Percentiles rank a stretch among this genome's conserved stretches.
phyloP scores from a whole-genome alignment of 1,140 invertebrate species.

The Drosophila tropicalis region DNA sequence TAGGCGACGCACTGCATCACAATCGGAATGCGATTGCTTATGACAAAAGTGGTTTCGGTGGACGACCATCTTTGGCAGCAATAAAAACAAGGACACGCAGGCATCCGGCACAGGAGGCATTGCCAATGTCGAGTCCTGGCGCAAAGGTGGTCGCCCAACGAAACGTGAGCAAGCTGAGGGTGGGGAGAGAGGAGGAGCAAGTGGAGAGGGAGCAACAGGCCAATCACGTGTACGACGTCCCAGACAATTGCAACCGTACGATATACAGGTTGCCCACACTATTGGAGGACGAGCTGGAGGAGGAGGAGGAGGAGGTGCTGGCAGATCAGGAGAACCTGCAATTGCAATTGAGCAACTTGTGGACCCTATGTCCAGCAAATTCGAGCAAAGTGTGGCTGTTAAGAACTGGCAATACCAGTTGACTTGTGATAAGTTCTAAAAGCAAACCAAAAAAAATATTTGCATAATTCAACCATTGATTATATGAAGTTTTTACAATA shows the following conservation, averaged over 20 bases:
- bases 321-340: conserved; percentile 44
- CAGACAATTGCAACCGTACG: conserved; percentile 69
- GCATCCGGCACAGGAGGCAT: conserved; percentile 55
- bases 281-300: conserved; percentile 34
- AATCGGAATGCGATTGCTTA: conserved; percentile 63
- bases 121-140: conserved; percentile 74
- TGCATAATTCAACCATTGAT: conserved; percentile 10
- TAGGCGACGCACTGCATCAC: conserved; percentile 36
- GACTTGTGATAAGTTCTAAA: conserved; percentile 80
- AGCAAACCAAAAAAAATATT: conserved; percentile 47
- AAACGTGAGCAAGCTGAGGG: conserved; percentile 48
- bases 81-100: conserved; percentile 30
- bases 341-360: conserved; percentile 68
- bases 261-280: conserved; percentile 50
- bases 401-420: conserved; percentile 83
- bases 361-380: conserved; percentile 67
- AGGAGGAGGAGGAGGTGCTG: conserved; percentile 27
- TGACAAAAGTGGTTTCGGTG: conserved; percentile 83
- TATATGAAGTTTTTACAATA: conserved; percentile 11
- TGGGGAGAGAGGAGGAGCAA: conserved; percentile 25
- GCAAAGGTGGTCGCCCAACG: conserved; percentile 77
- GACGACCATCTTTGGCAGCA: conserved; percentile 68
- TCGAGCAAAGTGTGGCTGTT: conserved; percentile 73
- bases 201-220: conserved; percentile 28
- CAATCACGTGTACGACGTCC: conserved; percentile 57